A percentile compares a stretch with the other conserved stretches of the same genome.
Conservation (phyloP, 1,140 invertebrate genomes). For the Anagrus nilaparvatae region DNA sequence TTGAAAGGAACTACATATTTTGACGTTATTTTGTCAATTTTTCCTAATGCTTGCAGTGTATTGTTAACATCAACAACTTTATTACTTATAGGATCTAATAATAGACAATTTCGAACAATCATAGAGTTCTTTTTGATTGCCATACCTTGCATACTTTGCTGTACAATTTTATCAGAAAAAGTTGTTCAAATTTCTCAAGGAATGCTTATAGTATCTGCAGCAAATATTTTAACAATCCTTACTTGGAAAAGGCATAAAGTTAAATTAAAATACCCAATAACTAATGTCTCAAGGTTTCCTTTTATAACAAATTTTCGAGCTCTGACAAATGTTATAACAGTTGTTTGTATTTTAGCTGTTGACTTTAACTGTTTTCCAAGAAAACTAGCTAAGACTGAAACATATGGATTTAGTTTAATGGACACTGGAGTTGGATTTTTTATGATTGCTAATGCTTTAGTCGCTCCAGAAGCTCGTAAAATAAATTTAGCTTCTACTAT, state of each 20-base stretch:
- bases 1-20: constrained; percentile 25
- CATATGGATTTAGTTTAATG: constrained; percentile 85
- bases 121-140: constrained; percentile 45
- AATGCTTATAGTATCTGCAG: constrained; percentile 17
- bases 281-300: constrained; percentile 19
- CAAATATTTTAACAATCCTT: constrained; percentile 19
- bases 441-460: constrained; percentile 76
- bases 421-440: constrained; percentile 88
- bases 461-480: constrained; percentile 48
- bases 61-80: constrained; percentile 26
- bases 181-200: constrained; percentile 22
- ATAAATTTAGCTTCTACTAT: constrained; percentile 30
- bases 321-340: constrained; percentile 63
- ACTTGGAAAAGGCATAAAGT: too few species aligned
- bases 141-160: constrained; percentile 41
- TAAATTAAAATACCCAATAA: too few species aligned
- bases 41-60: constrained; percentile 37
- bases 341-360: constrained; percentile 80
- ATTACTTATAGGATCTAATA: constrained; percentile 15
- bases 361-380: constrained; percentile 84
- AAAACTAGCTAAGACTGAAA: constrained; percentile 76
- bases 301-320: constrained; percentile 60
- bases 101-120: constrained; percentile 21
- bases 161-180: constrained; percentile 37
- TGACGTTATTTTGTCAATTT: constrained; percentile 38